These are phyloP conservation scores for Camelus dromedarius DNA, from an alignment of 2,113 vertebrate species.

Conservation along the genomic window DNA sequence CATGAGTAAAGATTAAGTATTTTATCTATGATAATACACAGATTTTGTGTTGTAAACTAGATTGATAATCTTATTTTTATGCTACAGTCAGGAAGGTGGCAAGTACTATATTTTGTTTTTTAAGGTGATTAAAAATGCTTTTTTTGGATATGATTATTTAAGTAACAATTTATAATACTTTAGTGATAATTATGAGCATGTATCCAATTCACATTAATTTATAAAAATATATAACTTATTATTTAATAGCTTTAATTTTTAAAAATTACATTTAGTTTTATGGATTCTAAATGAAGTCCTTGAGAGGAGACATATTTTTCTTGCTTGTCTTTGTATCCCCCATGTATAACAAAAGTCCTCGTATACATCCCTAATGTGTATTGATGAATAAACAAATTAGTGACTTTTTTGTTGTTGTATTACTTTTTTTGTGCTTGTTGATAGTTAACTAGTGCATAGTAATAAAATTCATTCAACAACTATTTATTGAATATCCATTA, in stretches of 20 bases:
- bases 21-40: constrained; percentile 8
- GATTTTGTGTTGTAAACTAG: constrained; percentile 38
- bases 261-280: not conserved
- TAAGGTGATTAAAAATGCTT: not conserved
- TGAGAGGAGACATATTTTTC: not conserved
- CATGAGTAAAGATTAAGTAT: not conserved
- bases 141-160: constrained; percentile 21
- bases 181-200: not conserved
- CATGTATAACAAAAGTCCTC: not conserved
- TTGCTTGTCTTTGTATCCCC: not conserved
- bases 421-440: not conserved
- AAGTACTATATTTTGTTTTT: constrained; percentile 21
- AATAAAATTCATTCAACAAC: not conserved
- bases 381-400: not conserved
- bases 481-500: not conserved
- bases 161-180: not conserved
- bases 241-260: not conserved
- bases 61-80: constrained; percentile 23
- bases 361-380: not conserved
- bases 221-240: not conserved
- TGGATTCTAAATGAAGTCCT: not conserved
- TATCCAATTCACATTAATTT: not conserved
- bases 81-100: not conserved
- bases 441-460: not conserved
- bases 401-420: not conserved